phyloP scores from a whole-genome alignment of 2,113 vertebrate species.

The Apeltes quadracus region DNA sequence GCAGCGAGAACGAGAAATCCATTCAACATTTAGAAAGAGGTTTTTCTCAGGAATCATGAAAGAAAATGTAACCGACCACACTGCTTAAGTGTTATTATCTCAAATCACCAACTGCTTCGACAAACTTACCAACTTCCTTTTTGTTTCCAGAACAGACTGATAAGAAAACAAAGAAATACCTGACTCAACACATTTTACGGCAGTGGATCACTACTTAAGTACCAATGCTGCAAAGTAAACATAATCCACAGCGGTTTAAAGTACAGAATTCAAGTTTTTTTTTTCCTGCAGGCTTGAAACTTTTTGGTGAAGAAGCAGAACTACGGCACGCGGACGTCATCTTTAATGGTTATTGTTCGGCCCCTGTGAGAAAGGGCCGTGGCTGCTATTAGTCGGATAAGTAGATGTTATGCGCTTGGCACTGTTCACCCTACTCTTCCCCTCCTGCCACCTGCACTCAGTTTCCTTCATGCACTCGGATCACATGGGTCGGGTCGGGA shows the following conservation, averaged over 20 bases:
- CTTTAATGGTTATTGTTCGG: too few relatives aligned
- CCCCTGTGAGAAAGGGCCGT: background rate
- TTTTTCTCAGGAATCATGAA: background rate
- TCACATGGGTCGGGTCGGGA: background rate
- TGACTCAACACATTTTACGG: background rate
- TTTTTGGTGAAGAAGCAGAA: too few relatives aligned
- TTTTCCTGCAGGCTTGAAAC: too few relatives aligned
- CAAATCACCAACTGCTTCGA: background rate
- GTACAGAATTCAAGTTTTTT: too few relatives aligned
- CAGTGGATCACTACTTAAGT: background rate
- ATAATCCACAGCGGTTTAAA: background rate
- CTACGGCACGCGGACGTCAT: too few relatives aligned
- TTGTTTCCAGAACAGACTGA: background rate
- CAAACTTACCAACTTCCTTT: too few relatives aligned
- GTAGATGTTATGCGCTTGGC: background rate
- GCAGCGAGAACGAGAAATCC: background rate
- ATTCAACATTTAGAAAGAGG: background rate
- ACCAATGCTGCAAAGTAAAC: background rate
- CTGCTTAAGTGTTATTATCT: background rate
- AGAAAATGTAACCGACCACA: background rate
- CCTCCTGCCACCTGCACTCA: slow-evolving; percentile 4
- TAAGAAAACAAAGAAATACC: background rate
- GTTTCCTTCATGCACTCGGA: too few relatives aligned
- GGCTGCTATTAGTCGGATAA: background rate
- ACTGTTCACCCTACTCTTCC: background rate